Evolutionary conservation across 2,113 vertebrate genomes (phyloP).

Genomic region (Lepus timidus): DNA sequence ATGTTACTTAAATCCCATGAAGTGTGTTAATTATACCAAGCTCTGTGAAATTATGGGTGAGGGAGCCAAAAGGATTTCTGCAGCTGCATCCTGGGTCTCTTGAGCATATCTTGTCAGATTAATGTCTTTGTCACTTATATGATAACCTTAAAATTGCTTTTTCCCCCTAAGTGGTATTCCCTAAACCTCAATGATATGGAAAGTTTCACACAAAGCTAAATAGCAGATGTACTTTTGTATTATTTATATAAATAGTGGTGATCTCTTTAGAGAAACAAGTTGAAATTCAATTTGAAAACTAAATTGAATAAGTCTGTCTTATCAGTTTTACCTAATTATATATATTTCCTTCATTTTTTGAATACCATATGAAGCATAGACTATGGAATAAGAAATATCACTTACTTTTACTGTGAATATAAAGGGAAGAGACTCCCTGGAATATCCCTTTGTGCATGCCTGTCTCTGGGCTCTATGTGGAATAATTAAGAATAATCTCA

Average conservation of each 20-base stretch:
- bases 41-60: conserved; percentile 84
- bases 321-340: conserved; percentile 68
- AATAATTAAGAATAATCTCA: background rate
- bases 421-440: background rate
- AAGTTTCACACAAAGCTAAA: conserved; percentile 78
- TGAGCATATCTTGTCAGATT: conserved; percentile 86
- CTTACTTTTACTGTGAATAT: background rate
- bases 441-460: accelerated
- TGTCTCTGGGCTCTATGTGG: background rate
- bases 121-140: conserved; percentile 86
- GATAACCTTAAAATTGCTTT: conserved; percentile 87
- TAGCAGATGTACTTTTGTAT: conserved; percentile 71
- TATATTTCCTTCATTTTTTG: conserved; percentile 53
- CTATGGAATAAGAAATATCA: background rate
- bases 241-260: conserved; percentile 83
- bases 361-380: background rate
- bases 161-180: conserved; percentile 84
- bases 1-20: conserved; percentile 87
- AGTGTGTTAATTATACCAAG: conserved; percentile 88
- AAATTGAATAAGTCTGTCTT: conserved; percentile 63
- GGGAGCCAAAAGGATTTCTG: conserved; percentile 82
- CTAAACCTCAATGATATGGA: conserved; percentile 75
- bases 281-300: conserved; percentile 74
- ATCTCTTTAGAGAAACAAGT: conserved; percentile 78
- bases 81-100: conserved; percentile 79